Percentiles rank a stretch among this genome's conserved stretches.
Evolutionary conservation across 1,140 invertebrate genomes (phyloP).

Genomic region (Cyclina sinensis): DNA sequence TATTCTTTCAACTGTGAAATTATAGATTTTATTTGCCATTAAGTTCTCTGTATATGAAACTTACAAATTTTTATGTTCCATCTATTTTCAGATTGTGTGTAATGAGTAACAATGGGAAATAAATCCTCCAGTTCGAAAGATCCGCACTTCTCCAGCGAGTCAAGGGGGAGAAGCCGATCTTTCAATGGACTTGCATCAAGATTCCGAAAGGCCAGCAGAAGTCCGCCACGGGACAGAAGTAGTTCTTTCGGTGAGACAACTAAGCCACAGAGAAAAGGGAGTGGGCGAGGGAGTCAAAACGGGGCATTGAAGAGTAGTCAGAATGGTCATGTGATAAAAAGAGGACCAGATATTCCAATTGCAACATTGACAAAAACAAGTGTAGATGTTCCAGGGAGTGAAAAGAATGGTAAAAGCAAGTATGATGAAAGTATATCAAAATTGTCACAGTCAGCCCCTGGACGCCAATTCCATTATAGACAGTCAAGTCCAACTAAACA

Average conservation of each 20-base stretch:
- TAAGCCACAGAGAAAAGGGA: constrained; percentile 39
- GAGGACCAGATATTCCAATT: constrained; percentile 61
- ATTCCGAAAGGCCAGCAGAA: constrained; percentile 56
- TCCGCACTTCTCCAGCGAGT: constrained; percentile 44
- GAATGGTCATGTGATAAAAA: constrained; percentile 62
- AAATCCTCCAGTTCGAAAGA: constrained; percentile 59
- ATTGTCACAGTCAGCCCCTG: constrained; percentile 60
- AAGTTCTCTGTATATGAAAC: too few species aligned
- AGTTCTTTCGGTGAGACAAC: constrained; percentile 59
- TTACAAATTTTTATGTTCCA: background rate
- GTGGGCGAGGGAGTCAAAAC: constrained; percentile 49
- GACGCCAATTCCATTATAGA: constrained; percentile 31
- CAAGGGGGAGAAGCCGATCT: constrained; percentile 60
- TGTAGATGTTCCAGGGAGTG: background rate
- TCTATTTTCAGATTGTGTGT: constrained; percentile 35
- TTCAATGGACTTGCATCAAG: constrained; percentile 62
- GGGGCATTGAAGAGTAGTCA: constrained; percentile 54
- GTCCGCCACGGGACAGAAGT: constrained; percentile 61
- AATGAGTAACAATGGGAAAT: constrained; percentile 59
- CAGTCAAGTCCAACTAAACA: constrained; percentile 31
- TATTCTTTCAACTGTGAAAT: too few species aligned
- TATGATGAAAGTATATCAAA: constrained; percentile 19
- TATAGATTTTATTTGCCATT: too few species aligned
- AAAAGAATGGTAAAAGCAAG: background rate
- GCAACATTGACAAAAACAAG: constrained; percentile 24